Base-by-base conservation (phyloP, 2,113 vertebrate species). In the Labeo catla region DNA sequence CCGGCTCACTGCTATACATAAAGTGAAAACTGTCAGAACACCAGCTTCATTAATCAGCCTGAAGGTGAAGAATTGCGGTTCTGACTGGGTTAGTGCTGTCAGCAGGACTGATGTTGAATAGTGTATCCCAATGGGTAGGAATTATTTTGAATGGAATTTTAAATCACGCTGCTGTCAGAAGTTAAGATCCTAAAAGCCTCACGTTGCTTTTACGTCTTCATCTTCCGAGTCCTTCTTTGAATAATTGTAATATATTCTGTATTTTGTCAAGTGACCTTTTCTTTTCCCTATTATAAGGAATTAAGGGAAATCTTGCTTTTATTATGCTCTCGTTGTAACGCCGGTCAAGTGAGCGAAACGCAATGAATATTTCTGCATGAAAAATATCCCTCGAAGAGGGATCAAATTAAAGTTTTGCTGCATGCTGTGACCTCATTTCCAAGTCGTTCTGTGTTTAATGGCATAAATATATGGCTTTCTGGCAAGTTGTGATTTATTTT, bases 401-500 rank as follows among this genome's bases (percentile, higher is more conserved):
- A 63, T 72, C 3, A 81, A 84, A 77, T 66, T 86, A 61, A 59
- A 87, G 61, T 76, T 84, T 76, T 68, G 82, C 79, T 86, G 81
- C 76, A 68, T 50, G 47, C 80, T 81, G 45, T 85, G 84, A 88
- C 81, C 76, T 80, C 77, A 86, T 88, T 89, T 86, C 77, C 87
- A 89, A 91, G 90, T 88, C 89, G 76, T 66, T 89, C 90, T 90
- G 88, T 90, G 87, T 89, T 92, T 88, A 90, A 85, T 90, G 92
- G 89, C 91, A 90, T 90, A 91, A 93, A 89, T 82, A 49, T 86
- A 89, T 90, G 87, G 89, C 89, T 90, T 93, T 94, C 88, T 93
- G 93, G 93, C 93, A 92, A 87, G 82, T 87, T 86, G 83, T 91
- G 91, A 94, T 95, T 94, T 91, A 93, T 93, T 89, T 92, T 90